These are phyloP conservation scores for Muscidifurax raptorellus DNA, from an alignment of 1,140 invertebrate species.

Conservation along the genomic window DNA sequence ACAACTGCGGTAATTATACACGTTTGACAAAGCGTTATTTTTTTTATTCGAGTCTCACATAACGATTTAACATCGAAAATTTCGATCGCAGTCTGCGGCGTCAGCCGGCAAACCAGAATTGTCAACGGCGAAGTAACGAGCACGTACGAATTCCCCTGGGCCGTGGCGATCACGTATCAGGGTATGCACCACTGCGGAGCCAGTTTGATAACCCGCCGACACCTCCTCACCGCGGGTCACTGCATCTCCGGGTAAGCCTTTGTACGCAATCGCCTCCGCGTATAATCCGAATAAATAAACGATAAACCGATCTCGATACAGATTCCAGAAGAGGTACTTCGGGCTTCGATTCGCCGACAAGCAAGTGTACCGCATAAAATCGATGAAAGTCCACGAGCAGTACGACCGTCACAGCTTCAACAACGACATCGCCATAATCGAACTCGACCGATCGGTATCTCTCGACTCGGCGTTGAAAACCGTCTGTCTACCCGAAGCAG, in stretches of 20 bases:
- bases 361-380: conserved; percentile 63
- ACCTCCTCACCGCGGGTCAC: conserved; percentile 79
- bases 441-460: conserved; percentile 80
- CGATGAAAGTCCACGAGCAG: conserved; percentile 78
- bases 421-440: conserved; percentile 88
- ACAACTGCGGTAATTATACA: conserved; percentile 68
- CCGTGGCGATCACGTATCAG: conserved; percentile 80
- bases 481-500: conserved; percentile 80
- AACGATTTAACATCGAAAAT: background rate
- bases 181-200: conserved; percentile 86
- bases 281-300: background rate
- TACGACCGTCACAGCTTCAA: conserved; percentile 84
- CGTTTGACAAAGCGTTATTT: too few relatives aligned
- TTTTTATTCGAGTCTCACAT: too few relatives aligned
- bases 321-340: conserved; percentile 72
- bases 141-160: conserved; percentile 85
- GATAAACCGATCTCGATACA: conserved; percentile 49
- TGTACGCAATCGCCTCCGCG: too few relatives aligned
- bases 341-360: conserved; percentile 73
- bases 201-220: conserved; percentile 79
- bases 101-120: conserved; percentile 81
- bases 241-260: conserved; percentile 78
- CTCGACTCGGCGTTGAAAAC: conserved; percentile 79
- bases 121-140: conserved; percentile 83
- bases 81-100: conserved; percentile 79